phyloP scores from a whole-genome alignment of 2,888 invertebrate species.

The Barypeithes pellucidus region DNA sequence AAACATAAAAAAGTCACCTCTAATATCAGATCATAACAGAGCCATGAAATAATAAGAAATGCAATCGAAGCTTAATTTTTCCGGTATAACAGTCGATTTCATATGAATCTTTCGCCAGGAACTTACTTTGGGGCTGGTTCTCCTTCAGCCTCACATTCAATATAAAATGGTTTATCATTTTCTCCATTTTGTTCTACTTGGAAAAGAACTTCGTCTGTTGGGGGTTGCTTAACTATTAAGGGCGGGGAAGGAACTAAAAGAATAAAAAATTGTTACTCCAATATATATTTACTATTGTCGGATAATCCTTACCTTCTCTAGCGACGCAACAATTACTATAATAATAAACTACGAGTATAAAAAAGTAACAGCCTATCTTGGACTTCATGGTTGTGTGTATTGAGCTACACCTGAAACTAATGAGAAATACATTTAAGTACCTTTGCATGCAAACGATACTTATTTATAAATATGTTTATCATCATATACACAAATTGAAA shows the following conservation, averaged over 20 bases:
- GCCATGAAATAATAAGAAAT: not conserved
- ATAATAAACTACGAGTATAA: slow-evolving; percentile 57
- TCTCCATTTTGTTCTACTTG: slow-evolving; percentile 91
- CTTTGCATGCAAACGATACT: too few relatives aligned
- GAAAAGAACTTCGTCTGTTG: slow-evolving; percentile 91
- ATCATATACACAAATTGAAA: too few relatives aligned
- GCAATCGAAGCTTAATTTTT: too few relatives aligned
- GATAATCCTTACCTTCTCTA: slow-evolving; percentile 60
- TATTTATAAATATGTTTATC: too few relatives aligned
- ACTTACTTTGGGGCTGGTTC: slow-evolving; percentile 94
- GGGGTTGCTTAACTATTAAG: slow-evolving; percentile 92
- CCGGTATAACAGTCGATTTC: too few relatives aligned
- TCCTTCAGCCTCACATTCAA: slow-evolving; percentile 97
- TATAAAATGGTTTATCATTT: slow-evolving; percentile 93
- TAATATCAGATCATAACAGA: too few relatives aligned
- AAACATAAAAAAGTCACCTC: slow-evolving; percentile 21
- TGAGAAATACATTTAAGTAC: slow-evolving; percentile 4
- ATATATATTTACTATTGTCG: not conserved
- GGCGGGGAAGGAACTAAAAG: slow-evolving; percentile 89
- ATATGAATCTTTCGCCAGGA: too few relatives aligned
- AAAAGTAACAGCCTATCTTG: slow-evolving; percentile 57
- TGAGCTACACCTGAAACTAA: slow-evolving; percentile 45
- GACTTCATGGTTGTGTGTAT: slow-evolving; percentile 59
- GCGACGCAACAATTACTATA: slow-evolving; percentile 56
- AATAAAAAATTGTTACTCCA: slow-evolving; percentile 8